Evolutionary conservation across 1,140 invertebrate genomes (phyloP).

Genomic region (Drosophila seguyi): DNA sequence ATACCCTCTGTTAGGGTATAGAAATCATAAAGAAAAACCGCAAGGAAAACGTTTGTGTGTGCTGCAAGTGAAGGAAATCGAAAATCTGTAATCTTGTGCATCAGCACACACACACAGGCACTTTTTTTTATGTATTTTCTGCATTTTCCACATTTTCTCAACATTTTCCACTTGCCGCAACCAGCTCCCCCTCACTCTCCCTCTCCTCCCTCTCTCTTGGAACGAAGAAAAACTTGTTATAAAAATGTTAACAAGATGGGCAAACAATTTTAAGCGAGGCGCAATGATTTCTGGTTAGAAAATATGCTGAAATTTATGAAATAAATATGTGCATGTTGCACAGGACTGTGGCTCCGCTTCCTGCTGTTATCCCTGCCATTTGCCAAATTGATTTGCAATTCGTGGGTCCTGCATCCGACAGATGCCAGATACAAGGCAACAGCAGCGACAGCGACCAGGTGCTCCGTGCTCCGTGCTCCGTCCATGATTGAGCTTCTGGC

Average conservation of each 20-base stretch:
- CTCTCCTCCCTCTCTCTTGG: neutral
- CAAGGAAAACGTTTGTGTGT: slow-evolving; percentile 5
- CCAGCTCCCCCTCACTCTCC: neutral
- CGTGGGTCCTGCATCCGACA: slow-evolving; percentile 9
- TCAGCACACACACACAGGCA: slow-evolving; percentile 24
- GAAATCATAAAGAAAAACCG: neutral
- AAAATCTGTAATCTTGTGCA: slow-evolving; percentile 43
- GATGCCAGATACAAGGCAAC: slow-evolving; percentile 16
- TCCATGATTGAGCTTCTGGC: slow-evolving; percentile 15
- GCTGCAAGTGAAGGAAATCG: slow-evolving; percentile 24
- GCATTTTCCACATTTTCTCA: slow-evolving; percentile 11
- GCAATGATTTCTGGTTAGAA: slow-evolving; percentile 28
- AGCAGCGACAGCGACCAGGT: slow-evolving; percentile 8
- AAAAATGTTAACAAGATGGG: slow-evolving; percentile 41
- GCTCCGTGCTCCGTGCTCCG: slow-evolving; percentile 18
- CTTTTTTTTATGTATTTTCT: slow-evolving; percentile 26
- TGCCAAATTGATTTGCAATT: slow-evolving; percentile 48
- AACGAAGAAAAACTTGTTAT: slow-evolving; percentile 19
- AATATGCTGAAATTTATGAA: no score
- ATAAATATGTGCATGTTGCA: no score
- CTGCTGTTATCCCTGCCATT: slow-evolving; percentile 28
- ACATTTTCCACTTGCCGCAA: slow-evolving; percentile 6
- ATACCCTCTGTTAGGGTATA: neutral
- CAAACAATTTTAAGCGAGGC: slow-evolving; percentile 38
- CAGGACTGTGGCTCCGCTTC: no score